These are phyloP conservation scores for Aspidiotus destructor DNA, from an alignment of 2,888 invertebrate genomes.

Conservation along the genomic window DNA sequence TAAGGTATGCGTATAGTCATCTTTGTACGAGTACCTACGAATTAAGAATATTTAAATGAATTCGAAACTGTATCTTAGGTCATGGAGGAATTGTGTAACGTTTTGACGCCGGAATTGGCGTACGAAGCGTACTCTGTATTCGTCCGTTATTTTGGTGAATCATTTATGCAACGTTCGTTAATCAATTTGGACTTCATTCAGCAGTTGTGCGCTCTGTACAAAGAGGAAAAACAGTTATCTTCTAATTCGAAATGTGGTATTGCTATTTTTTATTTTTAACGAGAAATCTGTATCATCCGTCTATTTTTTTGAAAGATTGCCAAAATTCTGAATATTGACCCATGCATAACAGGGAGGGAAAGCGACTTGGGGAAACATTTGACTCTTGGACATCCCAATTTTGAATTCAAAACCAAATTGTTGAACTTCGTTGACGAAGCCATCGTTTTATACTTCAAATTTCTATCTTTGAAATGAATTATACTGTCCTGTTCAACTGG, in stretches of 20 bases:
- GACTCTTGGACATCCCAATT: too few relatives aligned
- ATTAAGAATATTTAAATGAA: neutral
- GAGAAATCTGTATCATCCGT: neutral
- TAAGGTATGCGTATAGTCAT: conserved; percentile 24
- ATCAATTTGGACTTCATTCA: conserved; percentile 69
- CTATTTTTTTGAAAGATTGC: neutral
- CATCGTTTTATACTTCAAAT: too few relatives aligned
- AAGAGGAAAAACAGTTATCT: conserved; percentile 45
- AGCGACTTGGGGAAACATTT: too few relatives aligned
- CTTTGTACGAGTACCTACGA: neutral
- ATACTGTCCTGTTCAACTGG: too few relatives aligned
- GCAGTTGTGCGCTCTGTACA: conserved; percentile 65
- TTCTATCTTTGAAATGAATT: too few relatives aligned
- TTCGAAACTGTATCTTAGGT: conserved; percentile 18
- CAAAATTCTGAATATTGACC: too few relatives aligned
- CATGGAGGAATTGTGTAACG: conserved; percentile 54
- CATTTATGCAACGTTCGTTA: conserved; percentile 59
- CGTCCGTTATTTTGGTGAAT: conserved; percentile 60
- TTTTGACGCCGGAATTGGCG: conserved; percentile 77
- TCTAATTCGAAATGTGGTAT: conserved; percentile 37
- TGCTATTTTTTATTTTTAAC: neutral
- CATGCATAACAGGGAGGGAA: too few relatives aligned
- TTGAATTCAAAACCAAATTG: too few relatives aligned
- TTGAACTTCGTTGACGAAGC: too few relatives aligned
- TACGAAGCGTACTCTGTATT: conserved; percentile 65